Evolutionary conservation across 2,888 invertebrate genomes (phyloP), one percentile per base, ranked within the genome.

Genomic region (Standfussiana lucernea): DNA sequence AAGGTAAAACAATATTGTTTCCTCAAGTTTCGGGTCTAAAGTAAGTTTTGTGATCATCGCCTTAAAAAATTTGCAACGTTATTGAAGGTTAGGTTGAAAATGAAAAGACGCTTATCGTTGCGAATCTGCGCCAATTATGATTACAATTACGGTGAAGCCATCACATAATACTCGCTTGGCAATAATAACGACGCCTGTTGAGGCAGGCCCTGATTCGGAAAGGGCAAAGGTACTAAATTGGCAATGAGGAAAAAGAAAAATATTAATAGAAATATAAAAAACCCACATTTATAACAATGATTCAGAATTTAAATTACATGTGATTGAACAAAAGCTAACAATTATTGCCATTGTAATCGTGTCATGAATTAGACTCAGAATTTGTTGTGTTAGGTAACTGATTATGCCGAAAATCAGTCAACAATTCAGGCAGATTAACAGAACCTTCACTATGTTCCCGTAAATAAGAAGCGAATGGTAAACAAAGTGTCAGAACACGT

Each of bases 1-100:
- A 37, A 71, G 21, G 35, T 47, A 72, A 53, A 64, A 73, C 47
- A 56, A 65, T 40, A 32, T n/a, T 56, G 18, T 80, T 73, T 73
- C 56, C 24, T 59, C 47, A 56, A 47, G 32, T 40, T 78, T 71
- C 1, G 15, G 40, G 56, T 56, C 32, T 56, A 28, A 64, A 65
- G 56, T 65, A 35, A 28, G 11, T 50, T 3, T 45, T 50, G 18
- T 1, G 32, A 40, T 64, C 37, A n/a, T n/a, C 15, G 18, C 15
- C 3, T 40, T n/a, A 64, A 40, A 64, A 70, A n/a, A 56, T n/a
- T 28, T 50, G 24, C 5, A 70, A 53, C 1, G n/a, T 53, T 18
- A 32, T 71, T 32, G 40, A 53, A 3, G 13, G 71, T n/a, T 35
- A 40, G 8, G n/a, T 1, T 47, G 18, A 59, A 65, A 56, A 65